Evolutionary conservation across 2,113 vertebrate genomes (phyloP).

Genomic region (Tachysurus fulvidraco): DNA sequence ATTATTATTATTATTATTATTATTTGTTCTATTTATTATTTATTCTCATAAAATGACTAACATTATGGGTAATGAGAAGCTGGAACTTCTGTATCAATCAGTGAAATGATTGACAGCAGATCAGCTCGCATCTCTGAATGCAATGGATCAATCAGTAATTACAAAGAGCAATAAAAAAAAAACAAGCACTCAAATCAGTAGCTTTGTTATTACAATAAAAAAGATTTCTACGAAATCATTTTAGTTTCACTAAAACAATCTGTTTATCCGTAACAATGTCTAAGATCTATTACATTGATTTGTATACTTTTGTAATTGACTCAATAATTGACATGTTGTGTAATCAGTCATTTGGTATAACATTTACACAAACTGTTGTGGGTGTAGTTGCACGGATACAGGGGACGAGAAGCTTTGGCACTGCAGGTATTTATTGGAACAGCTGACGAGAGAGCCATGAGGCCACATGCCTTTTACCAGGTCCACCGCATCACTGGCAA

Average conservation of each 20-base stretch:
- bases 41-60: not conserved
- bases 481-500: conserved; percentile 96
- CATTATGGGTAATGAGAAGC: not conserved
- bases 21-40: not conserved
- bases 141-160: not conserved
- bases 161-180: not conserved
- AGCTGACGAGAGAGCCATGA: conserved; percentile 87
- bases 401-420: conserved; percentile 82
- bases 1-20: not conserved
- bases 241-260: not conserved
- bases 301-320: not conserved
- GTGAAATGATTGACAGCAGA: not conserved
- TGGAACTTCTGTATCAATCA: not conserved
- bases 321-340: not conserved
- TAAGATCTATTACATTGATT: not conserved
- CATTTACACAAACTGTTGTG: conserved; percentile 27
- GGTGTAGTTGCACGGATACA: conserved; percentile 86
- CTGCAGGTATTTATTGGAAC: conserved; percentile 98
- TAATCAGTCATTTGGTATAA: not conserved
- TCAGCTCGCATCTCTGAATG: not conserved
- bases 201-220: not conserved
- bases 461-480: conserved; percentile 97
- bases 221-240: not conserved
- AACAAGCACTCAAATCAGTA: not conserved
- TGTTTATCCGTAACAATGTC: not conserved